Conservation (phyloP, 2,113 vertebrate species). For the Salvator merianae region DNA sequence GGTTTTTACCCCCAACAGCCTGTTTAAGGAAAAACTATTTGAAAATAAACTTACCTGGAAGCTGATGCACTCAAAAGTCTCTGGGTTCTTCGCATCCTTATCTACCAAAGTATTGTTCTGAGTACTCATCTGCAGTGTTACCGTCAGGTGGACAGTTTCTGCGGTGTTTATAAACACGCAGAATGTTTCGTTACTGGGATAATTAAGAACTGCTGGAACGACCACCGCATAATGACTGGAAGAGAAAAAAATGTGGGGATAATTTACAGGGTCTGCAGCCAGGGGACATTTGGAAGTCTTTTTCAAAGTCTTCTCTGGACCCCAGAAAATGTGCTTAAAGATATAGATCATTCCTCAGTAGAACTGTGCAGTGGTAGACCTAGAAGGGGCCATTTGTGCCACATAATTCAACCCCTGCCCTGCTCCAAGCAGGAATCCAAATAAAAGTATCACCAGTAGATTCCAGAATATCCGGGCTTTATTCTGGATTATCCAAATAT, state of each 20-base stretch:
- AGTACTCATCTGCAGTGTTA: constrained; percentile 41
- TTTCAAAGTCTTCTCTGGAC: not conserved
- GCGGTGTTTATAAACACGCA: constrained; percentile 51
- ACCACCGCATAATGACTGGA: constrained; percentile 51
- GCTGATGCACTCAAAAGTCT: constrained; percentile 35
- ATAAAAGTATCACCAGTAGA: too few species aligned
- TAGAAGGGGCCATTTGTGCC: too few species aligned
- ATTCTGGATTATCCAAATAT: too few species aligned
- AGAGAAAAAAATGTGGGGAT: constrained; percentile 31
- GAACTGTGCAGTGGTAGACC: too few species aligned
- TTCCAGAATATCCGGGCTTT: too few species aligned
- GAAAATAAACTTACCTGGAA: constrained; percentile 52
- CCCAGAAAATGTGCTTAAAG: not conserved
- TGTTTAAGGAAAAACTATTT: not conserved
- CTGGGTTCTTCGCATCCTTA: constrained; percentile 50
- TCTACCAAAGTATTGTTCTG: constrained; percentile 54
- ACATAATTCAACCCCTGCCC: too few species aligned
- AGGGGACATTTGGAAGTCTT: not conserved
- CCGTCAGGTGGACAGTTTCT: constrained; percentile 11
- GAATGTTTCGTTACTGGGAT: constrained; percentile 40
- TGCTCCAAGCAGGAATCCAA: not conserved
- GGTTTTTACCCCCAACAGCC: not conserved
- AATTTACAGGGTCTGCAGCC: constrained; percentile 26
- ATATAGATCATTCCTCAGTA: not conserved
- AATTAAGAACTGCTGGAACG: constrained; percentile 56